A percentile compares a stretch with the other conserved stretches of the same genome.
Conservation (phyloP, 1,140 invertebrate species). For the Anastatus disparis region DNA sequence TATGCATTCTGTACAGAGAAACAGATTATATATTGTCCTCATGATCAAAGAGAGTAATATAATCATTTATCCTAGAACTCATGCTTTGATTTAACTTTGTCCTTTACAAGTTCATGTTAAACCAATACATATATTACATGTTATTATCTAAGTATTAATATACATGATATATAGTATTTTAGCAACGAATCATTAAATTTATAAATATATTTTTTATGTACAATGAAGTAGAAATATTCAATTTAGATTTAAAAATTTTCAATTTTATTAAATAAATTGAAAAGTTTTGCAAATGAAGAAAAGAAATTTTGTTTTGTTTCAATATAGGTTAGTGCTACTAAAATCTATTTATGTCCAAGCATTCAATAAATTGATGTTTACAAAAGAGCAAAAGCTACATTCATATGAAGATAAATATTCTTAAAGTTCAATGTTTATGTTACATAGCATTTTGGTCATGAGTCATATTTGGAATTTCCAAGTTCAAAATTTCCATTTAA, state of each 20-base stretch:
- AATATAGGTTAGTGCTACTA: slow-evolving; percentile 3
- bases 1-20: neutral
- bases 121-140: neutral
- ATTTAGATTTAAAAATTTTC: too few species aligned
- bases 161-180: too few species aligned
- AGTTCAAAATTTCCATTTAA: slow-evolving; percentile 31
- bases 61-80: too few species aligned
- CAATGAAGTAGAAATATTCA: too few species aligned
- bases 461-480: neutral
- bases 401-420: neutral
- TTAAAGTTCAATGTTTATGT: neutral
- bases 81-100: neutral
- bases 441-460: neutral
- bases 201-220: too few species aligned
- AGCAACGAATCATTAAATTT: too few species aligned
- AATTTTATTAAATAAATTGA: too few species aligned
- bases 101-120: neutral
- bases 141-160: too few species aligned
- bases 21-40: neutral
- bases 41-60: neutral
- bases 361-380: neutral
- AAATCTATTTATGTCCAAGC: too few species aligned
- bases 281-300: too few species aligned
- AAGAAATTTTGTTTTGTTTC: neutral
- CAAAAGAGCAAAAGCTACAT: neutral